Evolutionary conservation across 2,797 vertebrate genomes (phyloP).

Genomic region (Takifugu rubripes): DNA sequence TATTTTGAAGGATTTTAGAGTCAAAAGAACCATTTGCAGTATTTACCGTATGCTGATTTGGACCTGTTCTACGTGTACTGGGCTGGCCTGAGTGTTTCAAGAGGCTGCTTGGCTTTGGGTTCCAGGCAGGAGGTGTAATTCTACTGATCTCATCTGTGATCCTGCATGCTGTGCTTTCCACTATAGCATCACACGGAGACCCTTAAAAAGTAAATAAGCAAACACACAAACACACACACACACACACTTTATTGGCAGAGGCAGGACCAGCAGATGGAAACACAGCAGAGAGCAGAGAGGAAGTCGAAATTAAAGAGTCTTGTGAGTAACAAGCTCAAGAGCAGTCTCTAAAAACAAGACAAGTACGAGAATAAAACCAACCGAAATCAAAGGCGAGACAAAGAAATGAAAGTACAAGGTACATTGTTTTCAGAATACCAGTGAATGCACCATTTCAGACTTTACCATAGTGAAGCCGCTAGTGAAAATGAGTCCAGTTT

Average conservation of each 20-base stretch:
- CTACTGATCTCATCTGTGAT: constrained; percentile 37
- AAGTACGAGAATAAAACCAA: no score
- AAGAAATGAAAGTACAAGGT: no score
- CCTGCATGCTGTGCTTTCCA: constrained; percentile 7
- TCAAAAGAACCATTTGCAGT: no score
- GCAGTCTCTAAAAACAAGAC: not conserved
- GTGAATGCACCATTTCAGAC: no score
- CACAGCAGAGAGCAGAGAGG: constrained; percentile 53
- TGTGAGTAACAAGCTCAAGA: constrained; percentile 43
- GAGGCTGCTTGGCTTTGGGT: constrained; percentile 11
- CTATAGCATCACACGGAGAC: constrained; percentile 14
- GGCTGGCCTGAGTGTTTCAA: constrained; percentile 8
- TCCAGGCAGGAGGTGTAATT: constrained; percentile 24
- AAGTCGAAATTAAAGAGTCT: constrained; percentile 65
- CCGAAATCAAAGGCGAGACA: no score
- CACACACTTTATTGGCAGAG: constrained; percentile 45
- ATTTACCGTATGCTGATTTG: not conserved
- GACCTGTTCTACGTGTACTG: constrained; percentile 22
- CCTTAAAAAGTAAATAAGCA: constrained; percentile 42
- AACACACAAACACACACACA: constrained; percentile 10
- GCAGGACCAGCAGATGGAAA: constrained; percentile 57
- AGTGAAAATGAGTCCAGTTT: no score
- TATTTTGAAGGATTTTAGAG: no score
- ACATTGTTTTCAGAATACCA: no score
- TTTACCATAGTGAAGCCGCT: no score